A percentile compares a stretch with the other conserved stretches of the same genome.
phyloP scores from a whole-genome alignment of 2,113 vertebrate species.

The Passer domesticus region DNA sequence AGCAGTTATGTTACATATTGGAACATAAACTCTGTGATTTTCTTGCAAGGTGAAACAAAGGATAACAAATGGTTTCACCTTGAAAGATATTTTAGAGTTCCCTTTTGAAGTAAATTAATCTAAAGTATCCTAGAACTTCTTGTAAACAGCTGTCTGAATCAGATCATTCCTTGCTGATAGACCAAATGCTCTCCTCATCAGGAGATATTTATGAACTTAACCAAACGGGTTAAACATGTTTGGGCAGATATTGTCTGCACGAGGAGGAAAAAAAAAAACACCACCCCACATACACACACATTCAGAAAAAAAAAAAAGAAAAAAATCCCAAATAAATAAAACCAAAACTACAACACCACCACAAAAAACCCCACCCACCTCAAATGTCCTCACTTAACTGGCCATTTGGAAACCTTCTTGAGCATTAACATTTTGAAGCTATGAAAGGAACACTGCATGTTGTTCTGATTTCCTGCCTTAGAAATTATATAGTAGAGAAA shows the following conservation, averaged over 20 bases:
- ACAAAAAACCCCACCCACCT: too few species aligned
- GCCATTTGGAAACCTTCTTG: background rate
- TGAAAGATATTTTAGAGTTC: background rate
- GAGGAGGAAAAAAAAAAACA: background rate
- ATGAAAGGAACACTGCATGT: background rate
- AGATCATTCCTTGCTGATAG: background rate
- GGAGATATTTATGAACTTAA: slow-evolving; percentile 4
- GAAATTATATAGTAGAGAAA: background rate
- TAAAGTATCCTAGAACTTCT: background rate
- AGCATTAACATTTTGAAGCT: background rate
- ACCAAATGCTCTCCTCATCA: background rate
- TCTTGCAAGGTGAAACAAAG: background rate
- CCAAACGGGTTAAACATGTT: slow-evolving; percentile 26
- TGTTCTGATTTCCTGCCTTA: background rate
- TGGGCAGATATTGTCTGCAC: background rate
- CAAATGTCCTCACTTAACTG: background rate
- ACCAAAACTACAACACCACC: background rate
- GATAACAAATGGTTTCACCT: background rate
- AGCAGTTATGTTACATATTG: background rate
- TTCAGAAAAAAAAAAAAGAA: background rate
- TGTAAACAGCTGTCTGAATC: background rate
- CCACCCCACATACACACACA: background rate
- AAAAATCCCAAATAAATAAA: background rate
- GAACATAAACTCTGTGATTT: background rate
- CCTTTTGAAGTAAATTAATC: background rate